A percentile compares a stretch with the other conserved stretches of the same genome.
phyloP scores from a whole-genome alignment of 1,140 invertebrate species.

The Zophobas morio region DNA sequence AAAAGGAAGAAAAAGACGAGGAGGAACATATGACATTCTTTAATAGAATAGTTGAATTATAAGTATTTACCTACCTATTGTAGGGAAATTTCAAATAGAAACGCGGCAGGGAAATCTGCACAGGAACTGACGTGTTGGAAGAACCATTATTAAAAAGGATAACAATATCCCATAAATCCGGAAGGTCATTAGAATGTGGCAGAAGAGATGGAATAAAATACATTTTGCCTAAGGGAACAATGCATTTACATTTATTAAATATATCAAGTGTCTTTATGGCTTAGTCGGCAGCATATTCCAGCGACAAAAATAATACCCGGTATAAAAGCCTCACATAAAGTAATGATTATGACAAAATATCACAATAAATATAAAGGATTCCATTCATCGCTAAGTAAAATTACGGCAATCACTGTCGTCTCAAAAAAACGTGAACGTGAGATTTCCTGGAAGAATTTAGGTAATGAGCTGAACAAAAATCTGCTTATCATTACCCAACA shows the following conservation, averaged over 20 bases:
- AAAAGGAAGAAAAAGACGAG: too few species aligned
- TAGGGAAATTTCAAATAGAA: too few species aligned
- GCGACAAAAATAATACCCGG: neutral
- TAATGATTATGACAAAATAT: conserved; percentile 8
- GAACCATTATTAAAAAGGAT: too few species aligned
- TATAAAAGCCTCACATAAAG: neutral
- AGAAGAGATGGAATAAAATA: too few species aligned
- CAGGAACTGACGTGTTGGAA: too few species aligned
- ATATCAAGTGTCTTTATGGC: neutral
- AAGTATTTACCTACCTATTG: too few species aligned
- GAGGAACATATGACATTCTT: too few species aligned
- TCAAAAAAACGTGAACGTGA: conserved; percentile 26
- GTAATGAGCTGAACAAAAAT: conserved; percentile 35
- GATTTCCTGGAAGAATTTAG: conserved; percentile 8
- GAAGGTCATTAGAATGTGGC: too few species aligned
- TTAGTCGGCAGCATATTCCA: neutral
- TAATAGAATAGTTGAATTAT: too few species aligned
- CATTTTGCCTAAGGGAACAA: neutral
- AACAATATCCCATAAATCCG: too few species aligned
- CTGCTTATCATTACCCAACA: conserved; percentile 30
- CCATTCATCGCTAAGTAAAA: neutral
- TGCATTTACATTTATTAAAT: neutral
- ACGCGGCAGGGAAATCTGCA: too few species aligned
- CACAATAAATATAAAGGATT: conserved; percentile 16
- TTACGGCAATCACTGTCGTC: conserved; percentile 8